Evolutionary conservation across 2,888 invertebrate species (phyloP).

Genomic region (Azorinus chamasolen): DNA sequence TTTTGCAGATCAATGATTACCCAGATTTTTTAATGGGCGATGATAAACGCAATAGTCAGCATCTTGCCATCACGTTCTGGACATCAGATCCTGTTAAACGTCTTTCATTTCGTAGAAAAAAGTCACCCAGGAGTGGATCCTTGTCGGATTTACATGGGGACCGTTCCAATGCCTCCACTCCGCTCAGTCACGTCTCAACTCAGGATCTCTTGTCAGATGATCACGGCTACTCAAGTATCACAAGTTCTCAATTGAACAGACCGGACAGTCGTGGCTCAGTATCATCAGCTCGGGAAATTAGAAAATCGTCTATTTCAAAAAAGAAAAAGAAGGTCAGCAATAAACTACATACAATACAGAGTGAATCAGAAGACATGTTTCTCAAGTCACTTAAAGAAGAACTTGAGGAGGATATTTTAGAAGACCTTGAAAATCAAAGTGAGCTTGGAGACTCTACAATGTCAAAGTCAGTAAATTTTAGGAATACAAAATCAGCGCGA

Average conservation of each 20-base stretch:
- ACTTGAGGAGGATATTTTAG: conserved; percentile 74
- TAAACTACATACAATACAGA: conserved; percentile 53
- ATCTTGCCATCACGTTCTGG: conserved; percentile 81
- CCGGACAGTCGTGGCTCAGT: conserved; percentile 76
- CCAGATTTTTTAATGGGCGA: conserved; percentile 84
- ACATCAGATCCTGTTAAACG: conserved; percentile 71
- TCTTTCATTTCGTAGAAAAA: conserved; percentile 68
- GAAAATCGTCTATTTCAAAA: conserved; percentile 49
- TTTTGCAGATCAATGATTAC: conserved; percentile 83
- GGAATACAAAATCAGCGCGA: conserved; percentile 20
- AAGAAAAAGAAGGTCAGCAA: conserved; percentile 76
- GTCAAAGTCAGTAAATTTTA: conserved; percentile 27
- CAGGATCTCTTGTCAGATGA: conserved; percentile 77
- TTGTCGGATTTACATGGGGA: conserved; percentile 67
- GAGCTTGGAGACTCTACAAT: conserved; percentile 50
- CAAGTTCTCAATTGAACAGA: conserved; percentile 44
- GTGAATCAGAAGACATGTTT: conserved; percentile 74
- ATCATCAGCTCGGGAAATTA: conserved; percentile 55
- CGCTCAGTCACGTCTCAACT: conserved; percentile 73
- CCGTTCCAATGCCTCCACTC: conserved; percentile 78
- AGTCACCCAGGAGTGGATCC: conserved; percentile 68
- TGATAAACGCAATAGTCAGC: conserved; percentile 84
- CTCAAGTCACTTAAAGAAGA: conserved; percentile 78
- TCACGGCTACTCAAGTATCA: conserved; percentile 66
- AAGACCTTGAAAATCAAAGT: conserved; percentile 73